Conservation (phyloP, 1,140 invertebrate genomes). For the Platyscapa corneri region DNA sequence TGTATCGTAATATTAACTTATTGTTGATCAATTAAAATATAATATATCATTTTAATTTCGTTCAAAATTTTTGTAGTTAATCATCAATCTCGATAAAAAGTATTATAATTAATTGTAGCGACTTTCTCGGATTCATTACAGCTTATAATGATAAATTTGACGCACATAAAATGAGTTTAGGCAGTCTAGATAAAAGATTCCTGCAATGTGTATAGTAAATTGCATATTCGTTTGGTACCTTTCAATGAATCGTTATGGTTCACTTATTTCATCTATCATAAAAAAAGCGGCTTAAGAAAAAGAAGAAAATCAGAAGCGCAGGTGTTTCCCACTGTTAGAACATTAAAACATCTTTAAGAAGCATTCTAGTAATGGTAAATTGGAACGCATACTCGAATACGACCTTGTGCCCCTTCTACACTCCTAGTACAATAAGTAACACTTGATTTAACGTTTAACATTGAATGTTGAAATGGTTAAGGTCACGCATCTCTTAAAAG, state of each 20-base stretch:
- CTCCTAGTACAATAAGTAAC: neutral
- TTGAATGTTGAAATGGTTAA: slow-evolving; percentile 7
- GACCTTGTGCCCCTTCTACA: slow-evolving; percentile 36
- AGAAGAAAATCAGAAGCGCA: slow-evolving; percentile 2
- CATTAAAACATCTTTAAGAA: slow-evolving; percentile 19
- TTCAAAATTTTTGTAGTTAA: too few species aligned
- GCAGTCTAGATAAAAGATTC: neutral
- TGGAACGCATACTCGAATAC: slow-evolving; percentile 26
- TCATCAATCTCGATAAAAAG: too few species aligned
- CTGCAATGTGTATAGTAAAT: neutral
- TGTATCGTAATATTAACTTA: too few species aligned
- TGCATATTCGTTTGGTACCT: neutral
- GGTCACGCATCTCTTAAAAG: slow-evolving; percentile 7
- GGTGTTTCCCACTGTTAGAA: neutral
- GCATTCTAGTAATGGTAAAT: slow-evolving; percentile 16
- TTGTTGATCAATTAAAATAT: too few species aligned
- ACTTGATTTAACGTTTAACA: slow-evolving; percentile 36
- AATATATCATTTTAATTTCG: too few species aligned
- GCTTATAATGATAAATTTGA: neutral
- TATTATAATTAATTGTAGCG: too few species aligned
- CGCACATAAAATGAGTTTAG: neutral
- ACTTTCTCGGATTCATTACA: too few species aligned
- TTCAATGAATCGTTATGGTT: neutral
- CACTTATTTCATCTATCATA: neutral
- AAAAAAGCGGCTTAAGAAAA: neutral